phyloP scores from a whole-genome alignment of 2,113 vertebrate genomes.

The Triplophysa dalaica region DNA sequence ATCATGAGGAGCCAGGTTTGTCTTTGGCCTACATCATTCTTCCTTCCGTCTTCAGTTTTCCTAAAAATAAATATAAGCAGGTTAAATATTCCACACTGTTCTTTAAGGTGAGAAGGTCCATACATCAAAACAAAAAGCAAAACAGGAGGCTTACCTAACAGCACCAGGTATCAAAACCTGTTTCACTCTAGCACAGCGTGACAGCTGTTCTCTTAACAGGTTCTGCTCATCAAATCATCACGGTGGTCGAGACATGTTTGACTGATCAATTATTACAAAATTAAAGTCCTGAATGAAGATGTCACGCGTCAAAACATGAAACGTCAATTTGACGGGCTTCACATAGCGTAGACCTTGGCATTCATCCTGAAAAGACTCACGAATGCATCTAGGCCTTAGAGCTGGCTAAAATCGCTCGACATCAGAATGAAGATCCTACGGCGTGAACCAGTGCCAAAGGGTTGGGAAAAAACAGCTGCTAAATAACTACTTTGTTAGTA shows the following conservation, averaged over 20 bases:
- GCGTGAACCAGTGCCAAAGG: too few species aligned
- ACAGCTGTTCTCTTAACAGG: constrained; percentile 21
- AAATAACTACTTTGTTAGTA: constrained; percentile 14
- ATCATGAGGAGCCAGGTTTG: not conserved
- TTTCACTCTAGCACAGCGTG: constrained; percentile 2
- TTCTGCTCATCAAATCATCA: not conserved
- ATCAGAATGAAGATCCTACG: not conserved
- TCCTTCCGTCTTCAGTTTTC: not conserved
- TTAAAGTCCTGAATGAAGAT: constrained; percentile 6
- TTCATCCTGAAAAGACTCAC: not conserved
- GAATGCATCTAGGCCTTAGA: not conserved
- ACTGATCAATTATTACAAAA: not conserved
- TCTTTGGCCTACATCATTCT: not conserved
- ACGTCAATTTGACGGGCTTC: constrained; percentile 3
- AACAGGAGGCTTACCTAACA: constrained; percentile 13
- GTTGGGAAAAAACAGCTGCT: not conserved
- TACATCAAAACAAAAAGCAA: not conserved
- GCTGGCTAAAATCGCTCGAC: not conserved
- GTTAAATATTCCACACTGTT: too few species aligned
- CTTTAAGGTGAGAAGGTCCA: too few species aligned
- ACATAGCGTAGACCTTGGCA: not conserved
- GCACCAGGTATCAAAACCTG: constrained; percentile 28
- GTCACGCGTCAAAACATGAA: not conserved
- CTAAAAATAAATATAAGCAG: not conserved
- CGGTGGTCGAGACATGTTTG: not conserved